Base-by-base conservation (phyloP, 2,888 invertebrate genomes). In the Drosophila quasianomalipes region DNA sequence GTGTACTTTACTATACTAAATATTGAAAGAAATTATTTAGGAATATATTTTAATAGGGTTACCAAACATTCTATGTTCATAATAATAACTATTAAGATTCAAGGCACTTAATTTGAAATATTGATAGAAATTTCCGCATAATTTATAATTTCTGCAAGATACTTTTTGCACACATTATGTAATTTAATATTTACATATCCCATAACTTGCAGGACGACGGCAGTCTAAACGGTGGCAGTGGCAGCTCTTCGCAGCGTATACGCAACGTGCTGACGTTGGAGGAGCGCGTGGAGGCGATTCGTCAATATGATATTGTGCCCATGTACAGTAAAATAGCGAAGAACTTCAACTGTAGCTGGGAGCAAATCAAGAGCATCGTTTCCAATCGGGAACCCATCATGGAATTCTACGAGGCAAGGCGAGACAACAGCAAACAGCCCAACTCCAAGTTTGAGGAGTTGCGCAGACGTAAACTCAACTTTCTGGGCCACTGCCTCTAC, bases 331-430 rank as follows among this genome's bases (percentile, higher is more conserved):
- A 92, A 71, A 90, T 93, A 10, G 93, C 93, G 0, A 91, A 91
- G 61, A 91, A 90, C 74, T 93, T 93, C 67, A 92, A 92, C 54
- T 93, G 93, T 62, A 92, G 93, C 66, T 92, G 92, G 91, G 93
- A 93, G 61, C 93, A 93, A 80, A 92, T 93, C 60, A 93, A 92
- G 65, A 93, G 90, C 70, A 92, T 93, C 12, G 79, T 93, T 0
- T 49, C 75, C 5, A 92, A 93, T 70, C 88, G 93, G 3, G 89
- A 89, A 4, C 86, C 91, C 19, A 92, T 93, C 19, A 77, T 93
- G 79, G 83, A 92, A 37, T 93, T 92, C 68, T 91, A 93, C 52
- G 81, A 90, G 57, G 92, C 91, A 3, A 81, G 91, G 4, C 82
- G 85, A 3, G 79, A 74, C 33, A 78, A 74, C 14, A 70, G 26